Conservation (phyloP, 2,888 invertebrate genomes). For the Suillia variegata region DNA sequence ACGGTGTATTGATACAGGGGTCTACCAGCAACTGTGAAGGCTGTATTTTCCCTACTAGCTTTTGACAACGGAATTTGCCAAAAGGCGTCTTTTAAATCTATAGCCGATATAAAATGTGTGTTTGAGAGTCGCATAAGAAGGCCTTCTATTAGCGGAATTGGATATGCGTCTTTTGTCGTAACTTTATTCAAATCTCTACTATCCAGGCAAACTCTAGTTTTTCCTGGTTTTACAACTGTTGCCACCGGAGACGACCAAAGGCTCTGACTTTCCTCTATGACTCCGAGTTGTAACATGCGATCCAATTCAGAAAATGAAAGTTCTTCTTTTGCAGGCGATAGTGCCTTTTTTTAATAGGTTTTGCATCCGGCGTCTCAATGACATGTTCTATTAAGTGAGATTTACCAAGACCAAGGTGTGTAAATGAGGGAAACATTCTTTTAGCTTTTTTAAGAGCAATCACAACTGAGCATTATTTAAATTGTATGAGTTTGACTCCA, state of each 20-base stretch:
- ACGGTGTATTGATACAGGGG: constrained; percentile 18
- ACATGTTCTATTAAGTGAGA: neutral
- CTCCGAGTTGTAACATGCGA: constrained; percentile 17
- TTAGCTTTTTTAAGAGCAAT: too few species aligned
- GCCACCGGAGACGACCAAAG: constrained; percentile 22
- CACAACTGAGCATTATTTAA: too few species aligned
- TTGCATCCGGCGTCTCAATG: constrained; percentile 13
- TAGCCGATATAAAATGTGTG: neutral
- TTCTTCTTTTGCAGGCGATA: constrained; percentile 17
- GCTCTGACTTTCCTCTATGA: constrained; percentile 21
- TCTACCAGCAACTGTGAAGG: constrained; percentile 19
- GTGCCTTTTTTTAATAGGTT: constrained; percentile 13
- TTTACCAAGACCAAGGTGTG: constrained; percentile 13
- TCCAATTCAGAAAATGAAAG: constrained; percentile 16
- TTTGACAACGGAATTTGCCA: constrained; percentile 18
- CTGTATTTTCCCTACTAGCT: constrained; percentile 15
- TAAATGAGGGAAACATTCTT: constrained; percentile 17
- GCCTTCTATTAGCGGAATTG: constrained; percentile 18
- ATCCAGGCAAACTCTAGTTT: constrained; percentile 21
- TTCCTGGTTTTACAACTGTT: constrained; percentile 20
- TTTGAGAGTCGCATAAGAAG: constrained; percentile 7
- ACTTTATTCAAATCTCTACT: constrained; percentile 16
- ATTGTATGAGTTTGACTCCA: too few species aligned
- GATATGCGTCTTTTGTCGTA: constrained; percentile 7
- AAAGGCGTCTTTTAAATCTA: constrained; percentile 16